Evolutionary conservation across 1,140 invertebrate species (phyloP), one percentile per base, ranked within the genome.

Genomic region (Mamestra configurata): DNA sequence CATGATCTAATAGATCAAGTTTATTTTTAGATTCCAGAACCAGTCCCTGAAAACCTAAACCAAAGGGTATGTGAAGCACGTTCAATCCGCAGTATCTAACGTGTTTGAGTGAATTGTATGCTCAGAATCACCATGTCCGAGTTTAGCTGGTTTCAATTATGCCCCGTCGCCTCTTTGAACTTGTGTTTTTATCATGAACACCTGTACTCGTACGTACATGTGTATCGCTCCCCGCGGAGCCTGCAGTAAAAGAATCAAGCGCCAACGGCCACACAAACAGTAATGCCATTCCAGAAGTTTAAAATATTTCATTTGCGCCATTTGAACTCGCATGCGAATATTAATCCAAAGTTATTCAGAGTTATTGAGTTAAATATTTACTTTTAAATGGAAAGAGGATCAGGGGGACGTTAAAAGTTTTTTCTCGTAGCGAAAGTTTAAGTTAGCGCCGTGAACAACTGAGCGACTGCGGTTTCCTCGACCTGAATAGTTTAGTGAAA

Each of bases 401-500:
- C 73, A 64, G 22, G 51, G 73, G 73, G 73, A 61, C 57, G 73
- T 77, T 64, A 61, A 77, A 77, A 73, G 51, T 64, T 76, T 49
- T 77, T 77, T 68, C 57, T 77, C 61, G 43, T 13, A 68, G 61
- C 43, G 73, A 78, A 82, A 82, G 75, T 77, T 78, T 75, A 83
- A 83, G 53, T 89, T 88, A 82, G 73, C 86, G 85, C 87, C 81
- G 81, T 81, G 86, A 90, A 86, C 87, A 87, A 92, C 85, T 90
- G 89, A 90, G 87, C 86, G 87, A 90, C 79, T 93, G 91, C 88
- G 92, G 91, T 92, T 92, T 94, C 87, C 87, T 87, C 90, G 90
- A 90, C 87, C 90, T 92, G 91, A 92, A 93, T 94, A 92, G 89
- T 91, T 94, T 86, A 92, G 91, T 89, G 87, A 88, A 93, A 90